Evolutionary conservation across 37 sponge, comb jelly and placozoan species (phyloP).

Genomic region (Hormiphora californensis): DNA sequence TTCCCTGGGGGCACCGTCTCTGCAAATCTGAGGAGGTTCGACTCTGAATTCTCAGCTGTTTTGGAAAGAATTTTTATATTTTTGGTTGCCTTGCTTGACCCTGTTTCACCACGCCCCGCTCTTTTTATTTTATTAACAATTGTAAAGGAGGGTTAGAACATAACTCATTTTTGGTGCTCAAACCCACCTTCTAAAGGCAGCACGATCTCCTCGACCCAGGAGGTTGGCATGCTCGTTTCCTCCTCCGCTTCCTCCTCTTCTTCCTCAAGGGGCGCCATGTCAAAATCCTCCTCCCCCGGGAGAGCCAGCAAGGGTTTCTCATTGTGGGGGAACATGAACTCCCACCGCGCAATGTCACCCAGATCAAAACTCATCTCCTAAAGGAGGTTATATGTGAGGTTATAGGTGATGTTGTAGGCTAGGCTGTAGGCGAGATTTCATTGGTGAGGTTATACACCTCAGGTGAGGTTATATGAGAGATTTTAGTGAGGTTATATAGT

Average conservation of each 20-base stretch:
- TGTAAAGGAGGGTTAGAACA: no score
- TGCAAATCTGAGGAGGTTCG: conserved; percentile 64
- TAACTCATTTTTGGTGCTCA: no score
- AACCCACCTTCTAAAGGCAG: conserved; percentile 9
- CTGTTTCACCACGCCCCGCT: no score
- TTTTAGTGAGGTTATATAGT: not conserved
- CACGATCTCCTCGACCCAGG: conserved; percentile 12
- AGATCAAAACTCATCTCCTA: conserved; percentile 85
- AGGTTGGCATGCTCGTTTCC: conserved; percentile 17
- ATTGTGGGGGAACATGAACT: conserved; percentile 88
- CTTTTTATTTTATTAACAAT: no score
- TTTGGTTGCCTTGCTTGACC: no score
- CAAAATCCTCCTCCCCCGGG: conserved; percentile 64
- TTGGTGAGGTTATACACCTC: no score
- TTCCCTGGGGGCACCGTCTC: conserved; percentile 78
- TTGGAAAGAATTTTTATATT: no score
- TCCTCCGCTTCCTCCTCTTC: conserved; percentile 57
- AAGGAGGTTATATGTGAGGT: not conserved
- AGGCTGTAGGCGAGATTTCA: no score
- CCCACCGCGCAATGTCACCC: conserved; percentile 87
- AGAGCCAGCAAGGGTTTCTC: conserved; percentile 75
- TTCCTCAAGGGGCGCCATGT: conserved; percentile 4
- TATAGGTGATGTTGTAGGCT: no score
- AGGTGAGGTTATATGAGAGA: no score
- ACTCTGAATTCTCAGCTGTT: not conserved